These are phyloP conservation scores for Paratilapia polleni DNA, from an alignment of 2,113 vertebrate species.

Conservation along the genomic window DNA sequence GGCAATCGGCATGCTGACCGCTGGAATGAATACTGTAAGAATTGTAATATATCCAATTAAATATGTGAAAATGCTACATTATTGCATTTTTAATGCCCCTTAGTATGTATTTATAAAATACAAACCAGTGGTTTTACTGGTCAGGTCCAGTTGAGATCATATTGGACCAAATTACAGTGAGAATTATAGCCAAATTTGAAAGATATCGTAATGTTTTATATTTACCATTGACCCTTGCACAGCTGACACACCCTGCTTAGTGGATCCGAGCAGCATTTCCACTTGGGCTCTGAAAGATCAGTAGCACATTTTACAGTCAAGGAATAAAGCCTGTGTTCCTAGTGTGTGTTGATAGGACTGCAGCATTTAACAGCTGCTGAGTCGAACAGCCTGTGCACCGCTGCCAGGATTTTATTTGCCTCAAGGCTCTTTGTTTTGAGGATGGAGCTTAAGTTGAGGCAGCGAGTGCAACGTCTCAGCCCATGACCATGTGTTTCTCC, in stretches of 20 bases:
- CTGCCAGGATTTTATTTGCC: conserved; percentile 41
- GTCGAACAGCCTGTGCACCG: not conserved
- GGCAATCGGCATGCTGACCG: too few species aligned
- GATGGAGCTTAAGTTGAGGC: conserved; percentile 21
- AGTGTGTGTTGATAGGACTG: conserved; percentile 35
- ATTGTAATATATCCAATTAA: too few species aligned
- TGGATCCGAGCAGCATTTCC: not conserved
- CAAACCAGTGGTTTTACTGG: too few species aligned
- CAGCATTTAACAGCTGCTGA: conserved; percentile 57
- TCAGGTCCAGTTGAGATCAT: too few species aligned
- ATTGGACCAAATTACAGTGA: too few species aligned
- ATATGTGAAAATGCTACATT: too few species aligned
- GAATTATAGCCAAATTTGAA: not conserved
- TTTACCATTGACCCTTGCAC: not conserved
- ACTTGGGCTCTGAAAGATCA: not conserved
- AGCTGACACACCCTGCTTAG: not conserved
- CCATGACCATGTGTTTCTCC: conserved; percentile 64
- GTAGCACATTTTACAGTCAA: not conserved
- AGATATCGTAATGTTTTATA: not conserved
- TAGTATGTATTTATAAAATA: too few species aligned
- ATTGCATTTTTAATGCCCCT: too few species aligned
- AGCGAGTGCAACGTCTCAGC: conserved; percentile 31
- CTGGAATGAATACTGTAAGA: too few species aligned
- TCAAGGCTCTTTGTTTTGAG: conserved; percentile 57
- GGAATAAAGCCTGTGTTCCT: not conserved